phyloP scores from a whole-genome alignment of 1,140 invertebrate genomes.

The Leptinotarsa defecta region DNA sequence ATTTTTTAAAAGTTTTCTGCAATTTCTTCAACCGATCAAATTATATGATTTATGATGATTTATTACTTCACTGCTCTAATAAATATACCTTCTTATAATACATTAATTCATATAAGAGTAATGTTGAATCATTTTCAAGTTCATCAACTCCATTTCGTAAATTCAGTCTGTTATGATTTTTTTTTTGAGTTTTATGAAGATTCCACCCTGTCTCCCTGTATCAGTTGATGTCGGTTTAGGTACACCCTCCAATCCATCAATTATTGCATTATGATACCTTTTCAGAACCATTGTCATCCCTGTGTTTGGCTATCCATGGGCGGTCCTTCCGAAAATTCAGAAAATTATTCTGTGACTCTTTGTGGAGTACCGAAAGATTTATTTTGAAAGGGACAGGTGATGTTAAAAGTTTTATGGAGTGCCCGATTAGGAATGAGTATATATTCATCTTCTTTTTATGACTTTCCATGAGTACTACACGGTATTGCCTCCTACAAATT shows the following conservation, averaged over 20 bases:
- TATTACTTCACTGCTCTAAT: too few species aligned
- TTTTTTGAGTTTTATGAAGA: too few species aligned
- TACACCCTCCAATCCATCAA: background rate
- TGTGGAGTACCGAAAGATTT: slow-evolving; percentile 24
- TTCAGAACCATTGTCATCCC: slow-evolving; percentile 18
- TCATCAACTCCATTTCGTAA: too few species aligned
- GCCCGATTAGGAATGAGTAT: background rate
- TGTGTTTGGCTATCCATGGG: slow-evolving; percentile 10
- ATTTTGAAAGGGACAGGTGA: slow-evolving; percentile 17
- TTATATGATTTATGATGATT: too few species aligned
- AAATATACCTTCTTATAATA: too few species aligned
- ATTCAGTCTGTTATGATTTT: too few species aligned
- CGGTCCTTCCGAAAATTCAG: slow-evolving; percentile 26
- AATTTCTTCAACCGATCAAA: too few species aligned
- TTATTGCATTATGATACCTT: background rate
- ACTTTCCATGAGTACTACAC: background rate
- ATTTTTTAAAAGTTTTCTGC: too few species aligned
- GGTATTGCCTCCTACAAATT: background rate
- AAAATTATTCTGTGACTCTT: slow-evolving; percentile 6
- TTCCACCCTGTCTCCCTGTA: background rate
- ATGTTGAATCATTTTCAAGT: too few species aligned
- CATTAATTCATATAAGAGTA: too few species aligned
- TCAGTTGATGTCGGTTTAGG: background rate
- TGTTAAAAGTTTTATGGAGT: slow-evolving; percentile 17
- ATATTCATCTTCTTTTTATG: background rate